A percentile compares a stretch with the other conserved stretches of the same genome.
These are phyloP conservation scores for Ceraclea dissimilis DNA, from an alignment of 2,888 invertebrate genomes.

Conservation along the genomic window DNA sequence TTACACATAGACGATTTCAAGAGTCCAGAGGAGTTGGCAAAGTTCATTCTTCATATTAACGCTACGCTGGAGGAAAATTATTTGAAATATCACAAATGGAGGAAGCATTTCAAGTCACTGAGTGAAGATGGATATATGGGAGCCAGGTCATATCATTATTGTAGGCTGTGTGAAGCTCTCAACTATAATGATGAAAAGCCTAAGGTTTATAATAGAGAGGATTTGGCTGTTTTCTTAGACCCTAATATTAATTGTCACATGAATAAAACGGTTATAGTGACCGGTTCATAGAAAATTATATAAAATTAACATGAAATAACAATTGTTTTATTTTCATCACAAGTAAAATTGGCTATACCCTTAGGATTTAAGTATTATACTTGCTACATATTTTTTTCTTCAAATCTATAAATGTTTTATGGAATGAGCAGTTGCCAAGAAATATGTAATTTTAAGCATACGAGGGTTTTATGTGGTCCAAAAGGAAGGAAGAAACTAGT, in stretches of 20 bases:
- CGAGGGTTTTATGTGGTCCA: no score
- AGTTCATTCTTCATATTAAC: constrained; percentile 44
- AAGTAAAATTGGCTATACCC: no score
- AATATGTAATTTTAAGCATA: no score
- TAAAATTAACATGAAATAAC: no score
- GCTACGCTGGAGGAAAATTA: constrained; percentile 34
- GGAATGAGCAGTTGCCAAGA: no score
- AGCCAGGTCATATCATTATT: constrained; percentile 50
- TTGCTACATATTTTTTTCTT: no score
- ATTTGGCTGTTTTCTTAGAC: constrained; percentile 38
- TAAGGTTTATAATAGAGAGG: constrained; percentile 34
- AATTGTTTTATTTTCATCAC: no score
- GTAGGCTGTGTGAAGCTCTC: constrained; percentile 50
- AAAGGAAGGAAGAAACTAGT: no score
- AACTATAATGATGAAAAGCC: constrained; percentile 39
- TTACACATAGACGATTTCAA: constrained; percentile 52
- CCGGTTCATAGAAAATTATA: no score
- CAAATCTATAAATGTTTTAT: no score
- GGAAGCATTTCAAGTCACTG: constrained; percentile 44
- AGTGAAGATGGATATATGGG: constrained; percentile 65
- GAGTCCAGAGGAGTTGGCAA: constrained; percentile 43
- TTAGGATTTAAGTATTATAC: no score
- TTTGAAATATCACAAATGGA: constrained; percentile 51
- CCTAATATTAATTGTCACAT: constrained; percentile 29
- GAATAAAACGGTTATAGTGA: no score